phyloP scores from a whole-genome alignment of 2,797 vertebrate genomes.

The Lepus townsendii region DNA sequence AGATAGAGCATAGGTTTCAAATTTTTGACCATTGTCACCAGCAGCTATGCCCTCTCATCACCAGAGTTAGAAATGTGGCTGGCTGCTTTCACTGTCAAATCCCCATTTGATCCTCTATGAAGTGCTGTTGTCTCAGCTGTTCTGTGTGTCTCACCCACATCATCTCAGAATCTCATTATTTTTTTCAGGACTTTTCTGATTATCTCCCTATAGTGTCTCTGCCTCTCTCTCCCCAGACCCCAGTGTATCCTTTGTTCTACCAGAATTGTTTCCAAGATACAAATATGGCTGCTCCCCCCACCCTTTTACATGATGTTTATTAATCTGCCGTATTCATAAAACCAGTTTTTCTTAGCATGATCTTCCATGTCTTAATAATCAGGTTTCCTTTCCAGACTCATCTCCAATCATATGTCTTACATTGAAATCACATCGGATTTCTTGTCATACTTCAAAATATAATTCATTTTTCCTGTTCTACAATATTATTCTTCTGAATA shows the following conservation, averaged over 20 bases:
- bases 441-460: not conserved
- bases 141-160: not conserved
- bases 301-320: not conserved
- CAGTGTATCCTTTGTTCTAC: not conserved
- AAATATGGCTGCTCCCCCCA: not conserved
- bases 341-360: not conserved
- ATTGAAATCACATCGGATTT: not conserved
- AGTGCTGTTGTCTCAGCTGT: not conserved
- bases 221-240: not conserved
- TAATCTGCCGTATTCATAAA: not conserved
- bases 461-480: not conserved
- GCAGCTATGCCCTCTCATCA: not conserved
- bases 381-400: slow-evolving; percentile 12
- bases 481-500: not conserved
- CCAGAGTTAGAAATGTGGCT: not conserved
- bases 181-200: not conserved
- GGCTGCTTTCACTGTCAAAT: not conserved
- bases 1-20: not conserved
- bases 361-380: not conserved
- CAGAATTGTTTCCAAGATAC: not conserved
- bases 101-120: not conserved
- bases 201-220: not conserved
- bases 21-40: not conserved
- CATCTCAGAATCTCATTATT: not conserved
- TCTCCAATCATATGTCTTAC: not conserved